Percentiles rank a stretch among this genome's conserved stretches.
Conservation (phyloP, 2,113 vertebrate species). For the Pedetes capensis region DNA sequence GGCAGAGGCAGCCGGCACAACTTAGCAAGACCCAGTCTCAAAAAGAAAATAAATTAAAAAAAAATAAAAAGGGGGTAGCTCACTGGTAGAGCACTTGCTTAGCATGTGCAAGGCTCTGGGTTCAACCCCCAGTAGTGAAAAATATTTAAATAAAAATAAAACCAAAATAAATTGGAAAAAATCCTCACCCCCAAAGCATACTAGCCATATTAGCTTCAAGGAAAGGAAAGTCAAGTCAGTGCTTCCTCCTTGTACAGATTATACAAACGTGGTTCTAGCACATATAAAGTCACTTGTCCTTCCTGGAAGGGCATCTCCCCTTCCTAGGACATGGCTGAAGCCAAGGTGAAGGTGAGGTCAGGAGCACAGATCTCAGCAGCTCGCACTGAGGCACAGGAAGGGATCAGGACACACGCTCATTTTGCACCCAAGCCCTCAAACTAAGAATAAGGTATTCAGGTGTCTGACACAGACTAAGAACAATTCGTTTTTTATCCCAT, state of each 20-base stretch:
- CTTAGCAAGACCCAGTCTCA: no score
- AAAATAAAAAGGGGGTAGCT: no score
- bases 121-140: no score
- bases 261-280: neutral
- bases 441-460: neutral
- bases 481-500: neutral
- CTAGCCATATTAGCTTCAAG: neutral
- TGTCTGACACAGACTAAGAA: neutral
- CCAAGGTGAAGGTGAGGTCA: neutral
- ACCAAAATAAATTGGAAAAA: neutral
- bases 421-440: neutral
- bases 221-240: neutral
- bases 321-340: no score
- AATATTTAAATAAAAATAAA: neutral
- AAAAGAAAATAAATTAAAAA: no score
- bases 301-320: no score
- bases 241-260: accelerated
- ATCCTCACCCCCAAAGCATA: neutral
- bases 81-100: no score
- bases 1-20: no score
- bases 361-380: neutral
- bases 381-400: neutral
- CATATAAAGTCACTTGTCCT: neutral
- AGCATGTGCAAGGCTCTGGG: no score
- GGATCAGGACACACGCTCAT: neutral